A percentile compares a stretch with the other conserved stretches of the same genome.
Evolutionary conservation across 2,113 vertebrate genomes (phyloP).

Genomic region (Eleginops maclovinus): DNA sequence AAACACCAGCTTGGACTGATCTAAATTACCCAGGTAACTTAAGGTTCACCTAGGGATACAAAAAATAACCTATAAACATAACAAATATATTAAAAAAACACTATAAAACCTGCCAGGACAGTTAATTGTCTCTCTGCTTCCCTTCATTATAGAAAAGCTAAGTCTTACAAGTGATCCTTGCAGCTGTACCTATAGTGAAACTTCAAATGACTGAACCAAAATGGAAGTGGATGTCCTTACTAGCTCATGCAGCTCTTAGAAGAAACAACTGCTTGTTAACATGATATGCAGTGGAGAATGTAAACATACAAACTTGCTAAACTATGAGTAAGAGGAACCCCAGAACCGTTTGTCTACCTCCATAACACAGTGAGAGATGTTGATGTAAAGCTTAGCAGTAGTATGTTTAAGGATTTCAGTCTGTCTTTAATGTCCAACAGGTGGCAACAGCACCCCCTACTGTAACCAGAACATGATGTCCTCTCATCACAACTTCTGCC

Average conservation of each 20-base stretch:
- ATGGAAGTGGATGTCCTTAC: not conserved
- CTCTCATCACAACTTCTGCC: conserved; percentile 85
- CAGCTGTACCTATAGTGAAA: not conserved
- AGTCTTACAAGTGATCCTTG: not conserved
- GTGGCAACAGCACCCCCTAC: conserved; percentile 86
- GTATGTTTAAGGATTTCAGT: conserved; percentile 9
- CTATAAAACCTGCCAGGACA: not conserved
- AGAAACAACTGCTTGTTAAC: not conserved
- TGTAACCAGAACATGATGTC: conserved; percentile 90
- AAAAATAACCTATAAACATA: not conserved
- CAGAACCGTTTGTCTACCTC: not conserved
- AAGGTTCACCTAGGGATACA: too few species aligned
- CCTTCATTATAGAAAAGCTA: not conserved
- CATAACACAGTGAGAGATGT: not conserved
- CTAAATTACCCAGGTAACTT: not conserved
- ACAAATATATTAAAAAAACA: not conserved
- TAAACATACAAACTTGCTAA: not conserved
- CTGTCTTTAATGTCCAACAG: conserved; percentile 68
- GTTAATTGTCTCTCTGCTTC: not conserved
- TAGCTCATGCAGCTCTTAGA: not conserved
- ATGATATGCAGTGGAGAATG: not conserved
- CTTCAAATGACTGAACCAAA: not conserved
- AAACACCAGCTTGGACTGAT: not conserved
- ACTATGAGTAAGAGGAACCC: not conserved
- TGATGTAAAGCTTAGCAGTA: not conserved